Conservation (phyloP, 1,140 invertebrate species). For the Stenopsyche tienmushanensis region DNA sequence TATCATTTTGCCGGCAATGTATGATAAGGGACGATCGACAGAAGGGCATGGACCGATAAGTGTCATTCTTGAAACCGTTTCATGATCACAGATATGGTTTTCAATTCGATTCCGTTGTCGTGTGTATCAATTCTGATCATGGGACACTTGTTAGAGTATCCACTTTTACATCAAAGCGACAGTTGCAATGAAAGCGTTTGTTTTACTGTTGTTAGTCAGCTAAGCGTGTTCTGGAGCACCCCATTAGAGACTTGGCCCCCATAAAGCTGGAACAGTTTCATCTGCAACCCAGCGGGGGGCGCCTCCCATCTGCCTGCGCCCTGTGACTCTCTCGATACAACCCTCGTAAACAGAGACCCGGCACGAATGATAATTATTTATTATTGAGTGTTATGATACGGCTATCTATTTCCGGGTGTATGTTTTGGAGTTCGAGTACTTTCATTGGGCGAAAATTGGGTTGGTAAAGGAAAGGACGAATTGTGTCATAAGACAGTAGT, state of each 20-base stretch:
- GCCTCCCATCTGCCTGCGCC: conserved; percentile 4
- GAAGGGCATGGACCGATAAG: background rate
- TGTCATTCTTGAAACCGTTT: background rate
- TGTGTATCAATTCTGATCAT: background rate
- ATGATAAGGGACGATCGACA: no score
- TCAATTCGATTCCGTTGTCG: no score
- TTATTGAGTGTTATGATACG: background rate
- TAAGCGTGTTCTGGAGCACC: conserved; percentile 1
- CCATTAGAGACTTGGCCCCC: background rate
- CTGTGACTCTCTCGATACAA: background rate
- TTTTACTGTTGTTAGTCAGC: conserved; percentile 10
- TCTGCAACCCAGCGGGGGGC: conserved; percentile 46
- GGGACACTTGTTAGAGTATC: background rate
- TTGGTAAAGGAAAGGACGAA: no score
- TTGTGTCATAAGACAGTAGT: no score
- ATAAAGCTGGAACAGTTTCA: conserved; percentile 28
- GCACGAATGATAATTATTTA: conserved; percentile 8
- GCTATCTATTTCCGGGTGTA: background rate
- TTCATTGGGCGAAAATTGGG: no score
- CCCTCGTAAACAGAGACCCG: no score
- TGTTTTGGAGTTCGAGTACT: no score
- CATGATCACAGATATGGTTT: background rate
- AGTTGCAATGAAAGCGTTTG: conserved; percentile 3
- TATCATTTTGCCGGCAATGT: no score
- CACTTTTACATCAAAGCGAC: background rate